Conservation (phyloP, 2,797 vertebrate species). For the Platyrinchus mystaceus region DNA sequence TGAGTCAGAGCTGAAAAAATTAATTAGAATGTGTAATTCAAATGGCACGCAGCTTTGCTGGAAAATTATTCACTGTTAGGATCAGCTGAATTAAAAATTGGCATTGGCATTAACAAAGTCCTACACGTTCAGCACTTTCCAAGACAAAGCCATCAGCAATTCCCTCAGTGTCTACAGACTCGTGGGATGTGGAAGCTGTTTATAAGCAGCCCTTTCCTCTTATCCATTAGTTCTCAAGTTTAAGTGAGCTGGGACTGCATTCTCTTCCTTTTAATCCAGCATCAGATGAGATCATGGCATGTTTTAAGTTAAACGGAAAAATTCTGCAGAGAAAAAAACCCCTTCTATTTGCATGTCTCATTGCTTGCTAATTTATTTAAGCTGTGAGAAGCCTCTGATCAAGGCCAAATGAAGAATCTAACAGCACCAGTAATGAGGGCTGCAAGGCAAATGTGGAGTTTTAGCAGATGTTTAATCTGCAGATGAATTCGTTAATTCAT, state of each 20-base stretch:
- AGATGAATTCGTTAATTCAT: neutral
- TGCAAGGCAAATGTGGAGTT: conserved; percentile 3
- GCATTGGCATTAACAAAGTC: neutral
- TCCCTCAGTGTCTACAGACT: neutral
- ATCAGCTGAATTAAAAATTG: neutral
- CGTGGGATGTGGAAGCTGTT: neutral
- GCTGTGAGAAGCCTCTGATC: conserved; percentile 48
- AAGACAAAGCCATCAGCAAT: neutral
- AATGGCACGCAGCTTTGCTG: neutral
- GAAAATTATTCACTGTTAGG: neutral
- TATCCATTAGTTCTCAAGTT: neutral
- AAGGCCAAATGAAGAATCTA: conserved; percentile 1
- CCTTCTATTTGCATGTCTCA: conserved; percentile 26
- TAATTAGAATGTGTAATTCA: neutral
- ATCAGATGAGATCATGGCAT: conserved; percentile 18
- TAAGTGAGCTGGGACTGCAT: neutral
- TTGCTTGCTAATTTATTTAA: conserved; percentile 47
- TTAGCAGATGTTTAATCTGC: conserved; percentile 2
- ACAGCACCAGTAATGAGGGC: conserved; percentile 8
- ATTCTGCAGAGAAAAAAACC: neutral
- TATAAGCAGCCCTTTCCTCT: neutral
- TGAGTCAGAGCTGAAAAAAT: neutral
- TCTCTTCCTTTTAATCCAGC: neutral
- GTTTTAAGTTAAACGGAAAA: conserved; percentile 25
- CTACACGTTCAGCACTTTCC: neutral